Percentiles rank a stretch among this genome's conserved stretches.
These are phyloP conservation scores for Trypoxylus dichotomus DNA, from an alignment of 1,140 invertebrate genomes.

Conservation along the genomic window DNA sequence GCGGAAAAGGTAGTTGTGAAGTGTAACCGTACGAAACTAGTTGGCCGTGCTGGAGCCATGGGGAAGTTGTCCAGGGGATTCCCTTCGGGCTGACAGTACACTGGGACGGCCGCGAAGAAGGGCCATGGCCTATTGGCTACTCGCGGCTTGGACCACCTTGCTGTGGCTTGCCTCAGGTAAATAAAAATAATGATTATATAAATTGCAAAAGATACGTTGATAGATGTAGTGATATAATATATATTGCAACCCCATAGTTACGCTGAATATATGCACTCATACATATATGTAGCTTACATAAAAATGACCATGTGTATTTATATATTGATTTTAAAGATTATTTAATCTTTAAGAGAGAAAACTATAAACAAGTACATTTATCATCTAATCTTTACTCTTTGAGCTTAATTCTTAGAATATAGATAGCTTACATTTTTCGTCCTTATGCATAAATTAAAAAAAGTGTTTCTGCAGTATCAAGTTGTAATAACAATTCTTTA, in stretches of 20 bases:
- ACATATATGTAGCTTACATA: background rate
- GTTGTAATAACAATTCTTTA: background rate
- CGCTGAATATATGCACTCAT: background rate
- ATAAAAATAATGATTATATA: conserved; percentile 4
- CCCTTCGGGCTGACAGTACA: conserved; percentile 42
- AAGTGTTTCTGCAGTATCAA: background rate
- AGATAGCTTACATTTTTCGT: background rate
- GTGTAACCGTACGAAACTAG: conserved; percentile 22
- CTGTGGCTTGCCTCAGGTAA: conserved; percentile 47
- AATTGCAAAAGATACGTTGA: too few species aligned
- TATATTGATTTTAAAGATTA: conserved; percentile 24
- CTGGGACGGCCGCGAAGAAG: conserved; percentile 40
- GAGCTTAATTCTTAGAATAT: background rate
- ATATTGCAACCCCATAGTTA: conserved; percentile 8
- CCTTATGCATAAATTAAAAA: background rate
- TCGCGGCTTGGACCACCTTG: conserved; percentile 46
- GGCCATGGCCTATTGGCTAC: conserved; percentile 43
- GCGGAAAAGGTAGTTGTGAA: conserved; percentile 26
- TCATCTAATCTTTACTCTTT: background rate
- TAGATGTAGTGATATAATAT: background rate
- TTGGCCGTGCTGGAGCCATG: conserved; percentile 37
- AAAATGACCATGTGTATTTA: background rate
- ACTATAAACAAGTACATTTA: background rate
- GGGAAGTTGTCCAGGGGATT: conserved; percentile 38
- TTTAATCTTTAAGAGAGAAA: background rate